Conservation (phyloP, 2,888 invertebrate genomes). For the Acanthosoma haemorrhoidale region DNA sequence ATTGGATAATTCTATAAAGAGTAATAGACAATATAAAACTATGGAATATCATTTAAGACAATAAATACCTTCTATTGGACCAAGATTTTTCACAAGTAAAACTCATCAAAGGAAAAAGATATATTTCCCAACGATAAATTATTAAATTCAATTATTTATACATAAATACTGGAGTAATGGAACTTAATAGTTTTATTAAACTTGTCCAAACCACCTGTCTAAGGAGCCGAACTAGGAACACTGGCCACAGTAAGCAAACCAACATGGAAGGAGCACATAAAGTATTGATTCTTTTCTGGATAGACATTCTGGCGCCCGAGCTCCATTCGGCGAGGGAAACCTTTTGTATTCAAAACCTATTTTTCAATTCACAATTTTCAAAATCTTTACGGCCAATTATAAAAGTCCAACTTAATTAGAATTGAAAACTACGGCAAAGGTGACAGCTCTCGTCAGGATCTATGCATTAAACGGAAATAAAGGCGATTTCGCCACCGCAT, state of each 20-base stretch:
- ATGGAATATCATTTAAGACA: too few relatives aligned
- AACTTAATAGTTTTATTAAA: background rate
- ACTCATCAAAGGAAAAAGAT: background rate
- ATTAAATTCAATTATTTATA: too few relatives aligned
- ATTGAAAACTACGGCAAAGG: background rate
- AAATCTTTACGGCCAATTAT: background rate
- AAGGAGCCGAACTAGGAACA: background rate
- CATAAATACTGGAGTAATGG: too few relatives aligned
- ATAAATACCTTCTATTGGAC: background rate
- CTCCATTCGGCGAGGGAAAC: background rate
- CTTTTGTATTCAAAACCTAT: background rate
- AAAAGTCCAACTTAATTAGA: background rate
- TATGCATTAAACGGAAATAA: too few relatives aligned
- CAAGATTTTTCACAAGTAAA: background rate
- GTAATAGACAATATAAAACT: too few relatives aligned
- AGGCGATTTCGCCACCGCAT: too few relatives aligned
- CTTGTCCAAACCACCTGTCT: conserved; percentile 1
- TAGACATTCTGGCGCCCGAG: conserved; percentile 14
- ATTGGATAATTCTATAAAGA: too few relatives aligned
- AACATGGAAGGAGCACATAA: conserved; percentile 9
- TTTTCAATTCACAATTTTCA: background rate
- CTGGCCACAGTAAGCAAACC: conserved; percentile 8
- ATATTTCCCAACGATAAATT: too few relatives aligned
- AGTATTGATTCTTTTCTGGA: conserved; percentile 12
- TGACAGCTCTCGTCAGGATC: too few relatives aligned